A percentile compares a stretch with the other conserved stretches of the same genome.
phyloP scores from a whole-genome alignment of 2,113 vertebrate genomes.

The Pangasianodon gigas region DNA sequence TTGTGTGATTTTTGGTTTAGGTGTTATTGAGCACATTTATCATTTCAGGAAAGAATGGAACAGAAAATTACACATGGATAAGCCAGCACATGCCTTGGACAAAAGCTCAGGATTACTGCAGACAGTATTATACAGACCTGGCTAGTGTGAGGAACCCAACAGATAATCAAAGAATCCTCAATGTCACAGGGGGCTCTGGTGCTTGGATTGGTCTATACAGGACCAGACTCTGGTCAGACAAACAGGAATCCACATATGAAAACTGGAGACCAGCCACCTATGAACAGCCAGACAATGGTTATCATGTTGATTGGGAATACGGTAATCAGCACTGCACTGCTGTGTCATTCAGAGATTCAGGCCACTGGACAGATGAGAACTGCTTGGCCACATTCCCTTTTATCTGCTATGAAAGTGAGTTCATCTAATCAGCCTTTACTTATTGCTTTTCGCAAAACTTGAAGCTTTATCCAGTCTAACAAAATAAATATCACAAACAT shows the following conservation, averaged over 20 bases:
- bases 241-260: slow-evolving; percentile 16
- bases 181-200: neutral
- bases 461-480: neutral
- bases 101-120: slow-evolving; percentile 43
- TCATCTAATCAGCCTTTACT: neutral
- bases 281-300: slow-evolving; percentile 28
- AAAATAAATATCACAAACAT: neutral
- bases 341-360: slow-evolving; percentile 24
- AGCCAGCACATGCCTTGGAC: neutral
- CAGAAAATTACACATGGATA: neutral
- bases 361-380: slow-evolving; percentile 40
- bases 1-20: too few relatives aligned
- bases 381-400: slow-evolving; percentile 24
- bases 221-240: slow-evolving; percentile 30
- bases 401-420: slow-evolving; percentile 37
- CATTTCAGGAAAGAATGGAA: neutral
- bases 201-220: slow-evolving; percentile 42
- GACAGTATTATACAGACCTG: slow-evolving; percentile 28
- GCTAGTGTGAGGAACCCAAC: slow-evolving; percentile 37
- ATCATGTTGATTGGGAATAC: neutral
- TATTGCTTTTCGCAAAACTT: neutral
- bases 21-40: neutral
- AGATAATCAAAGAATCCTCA: slow-evolving; percentile 27
- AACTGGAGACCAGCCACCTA: neutral
- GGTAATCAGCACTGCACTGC: slow-evolving; percentile 17